Percentiles rank a stretch among this genome's conserved stretches.
phyloP scores from a whole-genome alignment of 2,113 vertebrate genomes.

The Emydura subglobosa region DNA sequence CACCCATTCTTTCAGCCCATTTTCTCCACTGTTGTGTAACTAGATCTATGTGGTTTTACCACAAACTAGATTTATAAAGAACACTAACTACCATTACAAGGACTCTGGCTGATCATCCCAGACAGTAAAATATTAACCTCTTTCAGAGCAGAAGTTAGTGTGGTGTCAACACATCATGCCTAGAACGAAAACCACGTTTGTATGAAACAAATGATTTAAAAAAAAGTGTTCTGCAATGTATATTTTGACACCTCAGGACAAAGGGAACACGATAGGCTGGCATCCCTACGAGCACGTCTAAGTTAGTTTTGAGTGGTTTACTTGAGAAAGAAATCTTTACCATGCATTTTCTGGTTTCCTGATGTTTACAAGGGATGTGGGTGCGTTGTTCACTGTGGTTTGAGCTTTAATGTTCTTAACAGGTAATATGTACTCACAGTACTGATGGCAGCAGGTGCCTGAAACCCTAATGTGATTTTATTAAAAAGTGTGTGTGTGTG shows the following conservation, averaged over 20 bases:
- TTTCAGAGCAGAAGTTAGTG: neutral
- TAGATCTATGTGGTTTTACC: conserved; percentile 48
- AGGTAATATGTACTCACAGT: neutral
- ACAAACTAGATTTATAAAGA: conserved; percentile 13
- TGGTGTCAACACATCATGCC: neutral
- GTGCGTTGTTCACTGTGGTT: neutral
- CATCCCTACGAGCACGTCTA: neutral
- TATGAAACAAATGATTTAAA: neutral
- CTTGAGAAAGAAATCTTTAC: neutral
- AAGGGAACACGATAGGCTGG: neutral
- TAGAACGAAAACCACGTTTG: neutral
- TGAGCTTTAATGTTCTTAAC: neutral
- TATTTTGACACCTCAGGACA: neutral
- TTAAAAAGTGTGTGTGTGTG: neutral
- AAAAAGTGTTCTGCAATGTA: neutral
- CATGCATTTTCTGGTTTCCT: neutral
- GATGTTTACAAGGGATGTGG: neutral
- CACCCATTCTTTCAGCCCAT: neutral
- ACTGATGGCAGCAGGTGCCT: neutral
- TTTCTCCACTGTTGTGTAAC: conserved; percentile 33
- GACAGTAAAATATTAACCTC: neutral
- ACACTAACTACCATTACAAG: neutral
- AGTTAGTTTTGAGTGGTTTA: neutral
- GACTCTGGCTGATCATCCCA: conserved; percentile 38
- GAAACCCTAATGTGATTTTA: neutral